Evolutionary conservation across 2,113 vertebrate species (phyloP).

Genomic region (Poicephalus gulielmi): DNA sequence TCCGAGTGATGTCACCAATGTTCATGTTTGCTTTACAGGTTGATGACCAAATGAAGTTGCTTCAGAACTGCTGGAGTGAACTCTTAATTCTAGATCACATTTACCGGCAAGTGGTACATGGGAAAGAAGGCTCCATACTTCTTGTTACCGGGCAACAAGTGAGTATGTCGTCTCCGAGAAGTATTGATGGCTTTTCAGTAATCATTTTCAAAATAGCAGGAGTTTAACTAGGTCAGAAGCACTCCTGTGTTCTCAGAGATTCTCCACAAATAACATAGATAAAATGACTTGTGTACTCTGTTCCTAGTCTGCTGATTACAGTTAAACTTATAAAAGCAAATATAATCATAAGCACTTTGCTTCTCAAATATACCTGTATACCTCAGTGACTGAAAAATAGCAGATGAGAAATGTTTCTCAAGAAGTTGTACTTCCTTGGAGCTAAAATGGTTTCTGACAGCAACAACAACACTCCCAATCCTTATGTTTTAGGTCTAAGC

Average conservation of each 20-base stretch:
- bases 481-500: background rate
- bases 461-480: background rate
- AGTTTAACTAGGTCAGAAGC: constrained; percentile 54
- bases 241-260: constrained; percentile 23
- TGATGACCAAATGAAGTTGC: constrained; percentile 99
- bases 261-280: constrained; percentile 1
- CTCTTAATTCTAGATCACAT: constrained; percentile 97
- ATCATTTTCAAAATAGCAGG: constrained; percentile 27
- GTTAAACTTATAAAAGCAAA: constrained; percentile 43
- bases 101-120: constrained; percentile 95
- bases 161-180: constrained; percentile 57
- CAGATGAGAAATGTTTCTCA: background rate
- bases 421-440: background rate
- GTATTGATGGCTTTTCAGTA: constrained; percentile 17
- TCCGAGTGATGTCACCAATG: background rate
- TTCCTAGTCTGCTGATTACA: constrained; percentile 17
- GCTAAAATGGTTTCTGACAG: background rate
- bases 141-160: constrained; percentile 98
- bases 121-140: constrained; percentile 94
- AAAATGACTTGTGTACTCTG: constrained; percentile 20
- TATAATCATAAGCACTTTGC: background rate
- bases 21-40: constrained; percentile 78
- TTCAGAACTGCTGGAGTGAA: constrained; percentile 99
- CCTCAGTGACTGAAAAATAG: constrained; percentile 25
- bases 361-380: background rate